Base-by-base conservation (phyloP, 1,140 invertebrate genomes). In the Heliconius congener region DNA sequence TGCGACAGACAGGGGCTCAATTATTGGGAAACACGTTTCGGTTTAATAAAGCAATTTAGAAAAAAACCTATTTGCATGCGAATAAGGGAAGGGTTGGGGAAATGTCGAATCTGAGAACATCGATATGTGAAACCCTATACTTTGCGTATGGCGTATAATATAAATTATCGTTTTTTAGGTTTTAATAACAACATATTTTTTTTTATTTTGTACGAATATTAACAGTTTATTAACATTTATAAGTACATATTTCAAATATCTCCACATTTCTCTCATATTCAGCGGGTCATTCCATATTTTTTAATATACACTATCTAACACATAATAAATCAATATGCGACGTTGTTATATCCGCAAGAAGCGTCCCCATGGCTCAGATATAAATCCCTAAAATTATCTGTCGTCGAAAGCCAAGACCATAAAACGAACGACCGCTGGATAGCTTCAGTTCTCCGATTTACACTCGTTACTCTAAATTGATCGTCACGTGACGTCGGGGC, bases 11-110 rank as follows among this genome's bases (percentile, higher is more conserved):
- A 73, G 55, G 75, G 71, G 79, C 57, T 74, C 87, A 88, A 90
- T 90, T 88, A 91, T 90, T 90, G 88, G 88, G 80, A 85, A 89
- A 89, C 90, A 90, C 88, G 88, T 89, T 91, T 83, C 84, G 85
- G 87, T 91, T 89, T 91, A 91, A 91, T 91, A 91, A 90, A 91
- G 88, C 86, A 90, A 91, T 91, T 91, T 91, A 87, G 90, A 90
- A 91, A 91, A 90, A 89, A 81, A 82, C 74, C 86, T 85, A 90
- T 91, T 91, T 89, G 88, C 86, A 90, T 90, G 77, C 34, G 83
- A 91, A 88, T 85, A 85, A 88, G 87, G 73, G 75, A 88, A 88
- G 88, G 80, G 80, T 81, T 81, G 76, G 46, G 52, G 80, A 74
- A 73, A 76, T 72, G 74, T 74, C 80, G 39, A 74, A 74, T 70